A percentile compares a stretch with the other conserved stretches of the same genome.
These are phyloP conservation scores for Druon quercuslanigerum DNA, from an alignment of 1,140 invertebrate genomes.

Conservation along the genomic window DNA sequence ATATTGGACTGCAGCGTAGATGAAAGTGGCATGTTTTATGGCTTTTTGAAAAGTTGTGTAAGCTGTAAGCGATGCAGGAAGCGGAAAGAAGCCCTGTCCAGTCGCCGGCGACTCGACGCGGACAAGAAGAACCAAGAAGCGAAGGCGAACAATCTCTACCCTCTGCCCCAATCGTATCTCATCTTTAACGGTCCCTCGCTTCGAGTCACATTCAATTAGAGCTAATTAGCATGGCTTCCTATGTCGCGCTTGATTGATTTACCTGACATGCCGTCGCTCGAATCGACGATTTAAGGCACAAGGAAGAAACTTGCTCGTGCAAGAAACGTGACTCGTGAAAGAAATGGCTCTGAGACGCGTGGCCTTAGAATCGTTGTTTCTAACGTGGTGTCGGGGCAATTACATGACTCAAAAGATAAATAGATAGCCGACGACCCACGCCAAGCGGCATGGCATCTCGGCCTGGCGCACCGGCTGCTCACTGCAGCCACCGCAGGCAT, in stretches of 20 bases:
- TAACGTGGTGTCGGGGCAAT: conserved; percentile 27
- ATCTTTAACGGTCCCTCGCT: conserved; percentile 27
- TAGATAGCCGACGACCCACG: conserved; percentile 29
- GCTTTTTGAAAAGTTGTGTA: conserved; percentile 22
- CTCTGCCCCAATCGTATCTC: conserved; percentile 19
- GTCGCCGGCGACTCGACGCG: not conserved
- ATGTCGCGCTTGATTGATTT: conserved; percentile 31
- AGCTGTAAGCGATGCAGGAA: not conserved
- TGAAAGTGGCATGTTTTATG: conserved; percentile 21
- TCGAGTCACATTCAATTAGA: conserved; percentile 27
- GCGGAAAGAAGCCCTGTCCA: conserved; percentile 24
- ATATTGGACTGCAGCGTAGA: not conserved
- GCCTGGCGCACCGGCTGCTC: not conserved
- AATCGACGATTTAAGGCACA: conserved; percentile 26
- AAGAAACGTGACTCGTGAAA: conserved; percentile 29
- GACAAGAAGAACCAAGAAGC: not conserved
- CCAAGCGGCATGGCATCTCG: not conserved
- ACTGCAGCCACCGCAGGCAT: not conserved
- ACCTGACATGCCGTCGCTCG: conserved; percentile 27
- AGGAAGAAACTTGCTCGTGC: conserved; percentile 25
- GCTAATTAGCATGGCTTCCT: conserved; percentile 31
- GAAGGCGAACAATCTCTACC: conserved; percentile 12
- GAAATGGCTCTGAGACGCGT: conserved; percentile 22
- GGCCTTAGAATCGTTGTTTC: conserved; percentile 27
- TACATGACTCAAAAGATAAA: conserved; percentile 31